phyloP scores from a whole-genome alignment of 2,113 vertebrate genomes.

The Tachysurus fulvidraco region DNA sequence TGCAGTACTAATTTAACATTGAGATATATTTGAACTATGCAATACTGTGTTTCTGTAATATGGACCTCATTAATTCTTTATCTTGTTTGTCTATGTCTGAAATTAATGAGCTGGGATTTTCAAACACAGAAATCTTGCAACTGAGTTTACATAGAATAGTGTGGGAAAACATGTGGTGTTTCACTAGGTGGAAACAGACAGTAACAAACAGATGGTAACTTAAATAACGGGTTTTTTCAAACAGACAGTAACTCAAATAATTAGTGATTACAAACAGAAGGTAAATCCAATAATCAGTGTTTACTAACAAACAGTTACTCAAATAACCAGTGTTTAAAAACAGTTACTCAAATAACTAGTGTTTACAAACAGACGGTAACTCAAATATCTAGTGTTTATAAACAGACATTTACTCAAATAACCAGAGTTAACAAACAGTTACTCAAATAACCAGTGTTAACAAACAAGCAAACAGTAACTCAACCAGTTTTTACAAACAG shows the following conservation, averaged over 20 bases:
- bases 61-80: not conserved
- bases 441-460: too few species aligned
- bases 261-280: not conserved
- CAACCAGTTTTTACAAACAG: not conserved
- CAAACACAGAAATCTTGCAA: not conserved
- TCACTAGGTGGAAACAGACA: too few species aligned
- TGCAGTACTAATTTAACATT: not conserved
- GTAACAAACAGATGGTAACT: not conserved
- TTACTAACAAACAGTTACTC: not conserved
- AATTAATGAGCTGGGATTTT: not conserved
- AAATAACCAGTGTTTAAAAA: too few species aligned
- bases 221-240: too few species aligned
- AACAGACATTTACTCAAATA: too few species aligned
- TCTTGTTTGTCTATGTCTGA: not conserved
- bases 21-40: not conserved
- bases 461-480: too few species aligned
- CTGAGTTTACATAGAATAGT: not conserved
- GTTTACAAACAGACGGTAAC: too few species aligned
- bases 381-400: too few species aligned
- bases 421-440: too few species aligned
- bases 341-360: too few species aligned
- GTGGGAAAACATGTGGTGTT: too few species aligned
- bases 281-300: not conserved
- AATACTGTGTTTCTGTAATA: not conserved
- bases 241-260: not conserved